Evolutionary conservation across 2,113 vertebrate species (phyloP).

Genomic region (Physeter macrocephalus): DNA sequence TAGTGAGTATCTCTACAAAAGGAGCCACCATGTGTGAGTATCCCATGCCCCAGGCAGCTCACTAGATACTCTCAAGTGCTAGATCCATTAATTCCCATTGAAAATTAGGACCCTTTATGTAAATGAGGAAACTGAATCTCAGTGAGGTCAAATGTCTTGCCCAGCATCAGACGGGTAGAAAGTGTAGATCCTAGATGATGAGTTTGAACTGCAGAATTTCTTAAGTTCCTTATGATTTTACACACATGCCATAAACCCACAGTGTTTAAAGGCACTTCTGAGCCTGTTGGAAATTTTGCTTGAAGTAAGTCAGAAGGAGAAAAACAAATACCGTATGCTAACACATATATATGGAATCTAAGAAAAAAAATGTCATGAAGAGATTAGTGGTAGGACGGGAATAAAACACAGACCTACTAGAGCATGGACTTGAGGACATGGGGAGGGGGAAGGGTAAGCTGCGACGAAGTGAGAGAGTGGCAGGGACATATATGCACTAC

Average conservation of each 20-base stretch:
- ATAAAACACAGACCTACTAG: no score
- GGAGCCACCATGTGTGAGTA: no score
- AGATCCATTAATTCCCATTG: background rate
- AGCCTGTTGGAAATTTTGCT: background rate
- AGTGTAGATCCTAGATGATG: background rate
- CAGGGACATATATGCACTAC: no score
- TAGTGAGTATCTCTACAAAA: background rate
- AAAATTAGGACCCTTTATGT: background rate
- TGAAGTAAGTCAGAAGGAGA: no score
- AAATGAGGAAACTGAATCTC: background rate
- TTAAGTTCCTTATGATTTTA: background rate
- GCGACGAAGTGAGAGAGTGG: no score
- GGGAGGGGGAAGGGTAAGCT: no score
- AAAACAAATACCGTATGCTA: no score
- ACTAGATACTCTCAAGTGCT: no score
- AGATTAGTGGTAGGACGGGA: no score
- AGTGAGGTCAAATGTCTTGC: background rate
- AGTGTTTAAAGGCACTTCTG: background rate
- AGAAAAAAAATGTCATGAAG: no score
- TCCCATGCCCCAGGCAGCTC: fast-evolving
- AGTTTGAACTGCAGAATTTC: background rate
- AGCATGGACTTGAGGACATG: no score
- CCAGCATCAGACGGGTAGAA: background rate
- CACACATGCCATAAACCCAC: background rate
- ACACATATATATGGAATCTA: no score